phyloP scores from a whole-genome alignment of 1,140 invertebrate species.

The Eriosoma lanigerum region DNA sequence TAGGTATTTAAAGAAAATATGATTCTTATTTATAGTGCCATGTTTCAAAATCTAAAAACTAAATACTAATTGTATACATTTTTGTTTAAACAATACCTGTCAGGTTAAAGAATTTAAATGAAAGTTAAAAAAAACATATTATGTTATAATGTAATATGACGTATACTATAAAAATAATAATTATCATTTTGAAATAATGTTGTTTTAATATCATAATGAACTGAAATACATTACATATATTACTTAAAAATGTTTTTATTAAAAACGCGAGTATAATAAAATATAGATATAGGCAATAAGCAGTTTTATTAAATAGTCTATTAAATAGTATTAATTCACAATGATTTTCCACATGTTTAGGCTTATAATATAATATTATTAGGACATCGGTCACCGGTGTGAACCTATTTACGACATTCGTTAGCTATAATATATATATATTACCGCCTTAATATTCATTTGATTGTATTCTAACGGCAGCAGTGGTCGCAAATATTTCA shows the following conservation, averaged over 20 bases:
- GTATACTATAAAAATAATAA: background rate
- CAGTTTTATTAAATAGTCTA: no score
- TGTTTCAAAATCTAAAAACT: background rate
- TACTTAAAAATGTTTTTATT: no score
- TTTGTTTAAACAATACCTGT: no score
- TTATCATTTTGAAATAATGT: no score
- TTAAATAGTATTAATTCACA: no score
- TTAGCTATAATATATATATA: background rate
- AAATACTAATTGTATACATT: constrained; percentile 8
- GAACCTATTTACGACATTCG: background rate
- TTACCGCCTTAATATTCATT: background rate
- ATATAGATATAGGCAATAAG: no score
- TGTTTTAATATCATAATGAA: no score
- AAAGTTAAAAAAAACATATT: background rate
- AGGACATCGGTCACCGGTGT: background rate
- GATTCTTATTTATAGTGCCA: background rate
- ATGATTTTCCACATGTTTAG: background rate
- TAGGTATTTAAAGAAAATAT: constrained; percentile 8
- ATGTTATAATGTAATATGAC: no score
- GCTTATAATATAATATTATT: background rate
- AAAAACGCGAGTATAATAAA: no score
- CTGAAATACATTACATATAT: no score
- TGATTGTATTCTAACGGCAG: background rate
- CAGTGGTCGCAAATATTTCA: background rate
- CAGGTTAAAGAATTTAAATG: background rate